phyloP scores from a whole-genome alignment of 2,888 invertebrate species.

The Eupithecia centaureata region DNA sequence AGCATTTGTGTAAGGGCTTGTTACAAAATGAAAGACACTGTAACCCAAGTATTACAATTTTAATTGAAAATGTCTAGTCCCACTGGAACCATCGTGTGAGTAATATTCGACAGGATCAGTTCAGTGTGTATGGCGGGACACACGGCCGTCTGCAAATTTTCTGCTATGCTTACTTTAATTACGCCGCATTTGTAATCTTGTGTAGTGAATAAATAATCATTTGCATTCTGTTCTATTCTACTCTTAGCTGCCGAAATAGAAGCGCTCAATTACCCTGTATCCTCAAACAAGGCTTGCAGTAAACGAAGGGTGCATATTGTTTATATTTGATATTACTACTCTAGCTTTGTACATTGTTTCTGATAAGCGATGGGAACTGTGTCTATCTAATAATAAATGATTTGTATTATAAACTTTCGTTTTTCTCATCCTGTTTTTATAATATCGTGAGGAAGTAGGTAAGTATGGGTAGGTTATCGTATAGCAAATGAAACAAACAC shows the following conservation, averaged over 20 bases:
- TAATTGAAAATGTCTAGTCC: slow-evolving; percentile 88
- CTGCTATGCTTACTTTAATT: slow-evolving; percentile 80
- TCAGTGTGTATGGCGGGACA: slow-evolving; percentile 54
- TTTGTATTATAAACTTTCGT: slow-evolving; percentile 85
- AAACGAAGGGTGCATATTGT: slow-evolving; percentile 84
- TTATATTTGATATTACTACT: slow-evolving; percentile 85
- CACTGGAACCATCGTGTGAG: slow-evolving; percentile 84
- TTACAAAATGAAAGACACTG: slow-evolving; percentile 84
- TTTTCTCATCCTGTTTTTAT: slow-evolving; percentile 45
- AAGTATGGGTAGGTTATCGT: slow-evolving; percentile 19
- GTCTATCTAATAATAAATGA: slow-evolving; percentile 88
- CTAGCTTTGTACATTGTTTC: slow-evolving; percentile 89
- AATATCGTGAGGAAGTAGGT: slow-evolving; percentile 5
- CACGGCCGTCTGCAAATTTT: slow-evolving; percentile 54
- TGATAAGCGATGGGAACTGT: slow-evolving; percentile 88
- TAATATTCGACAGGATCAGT: slow-evolving; percentile 62
- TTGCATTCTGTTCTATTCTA: slow-evolving; percentile 80
- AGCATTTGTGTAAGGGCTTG: slow-evolving; percentile 86
- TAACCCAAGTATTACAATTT: slow-evolving; percentile 85
- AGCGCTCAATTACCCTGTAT: slow-evolving; percentile 83
- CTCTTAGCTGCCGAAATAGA: slow-evolving; percentile 80
- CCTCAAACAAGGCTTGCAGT: slow-evolving; percentile 83
- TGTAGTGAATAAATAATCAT: slow-evolving; percentile 79
- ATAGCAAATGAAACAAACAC: slow-evolving; percentile 48
- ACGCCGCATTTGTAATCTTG: slow-evolving; percentile 78